A percentile compares a stretch with the other conserved stretches of the same genome.
Evolutionary conservation across 2,797 vertebrate species (phyloP).

Genomic region (Centropyge bicolor): DNA sequence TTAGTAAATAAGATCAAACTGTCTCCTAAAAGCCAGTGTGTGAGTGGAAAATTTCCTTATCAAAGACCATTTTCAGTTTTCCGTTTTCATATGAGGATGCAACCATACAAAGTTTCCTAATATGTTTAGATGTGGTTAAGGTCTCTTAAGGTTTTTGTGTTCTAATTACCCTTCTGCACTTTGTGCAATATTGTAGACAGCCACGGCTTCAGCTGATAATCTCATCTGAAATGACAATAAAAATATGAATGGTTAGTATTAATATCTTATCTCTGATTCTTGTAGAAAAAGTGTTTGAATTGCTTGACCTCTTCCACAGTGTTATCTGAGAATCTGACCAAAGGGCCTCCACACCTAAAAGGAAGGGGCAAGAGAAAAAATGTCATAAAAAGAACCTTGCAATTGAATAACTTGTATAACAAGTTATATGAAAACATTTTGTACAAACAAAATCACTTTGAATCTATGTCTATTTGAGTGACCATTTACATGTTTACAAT

Average conservation of each 20-base stretch:
- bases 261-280: background rate
- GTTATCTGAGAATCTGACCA: background rate
- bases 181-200: background rate
- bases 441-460: background rate
- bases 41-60: too few relatives aligned
- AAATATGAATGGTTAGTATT: background rate
- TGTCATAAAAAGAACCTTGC: background rate
- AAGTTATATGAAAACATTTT: background rate
- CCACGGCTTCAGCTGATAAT: background rate
- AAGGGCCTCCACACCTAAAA: background rate
- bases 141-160: too few relatives aligned
- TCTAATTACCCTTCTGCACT: constrained; percentile 9
- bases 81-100: too few relatives aligned
- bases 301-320: constrained; percentile 17
- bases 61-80: too few relatives aligned
- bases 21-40: too few relatives aligned
- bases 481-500: background rate
- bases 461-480: background rate
- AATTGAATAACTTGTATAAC: too few relatives aligned
- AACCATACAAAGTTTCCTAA: too few relatives aligned
- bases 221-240: constrained; percentile 44
- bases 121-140: too few relatives aligned
- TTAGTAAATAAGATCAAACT: too few relatives aligned
- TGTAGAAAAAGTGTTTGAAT: background rate
- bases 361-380: background rate